Base-by-base conservation (phyloP, 1,140 invertebrate genomes). In the Papilio machaon region DNA sequence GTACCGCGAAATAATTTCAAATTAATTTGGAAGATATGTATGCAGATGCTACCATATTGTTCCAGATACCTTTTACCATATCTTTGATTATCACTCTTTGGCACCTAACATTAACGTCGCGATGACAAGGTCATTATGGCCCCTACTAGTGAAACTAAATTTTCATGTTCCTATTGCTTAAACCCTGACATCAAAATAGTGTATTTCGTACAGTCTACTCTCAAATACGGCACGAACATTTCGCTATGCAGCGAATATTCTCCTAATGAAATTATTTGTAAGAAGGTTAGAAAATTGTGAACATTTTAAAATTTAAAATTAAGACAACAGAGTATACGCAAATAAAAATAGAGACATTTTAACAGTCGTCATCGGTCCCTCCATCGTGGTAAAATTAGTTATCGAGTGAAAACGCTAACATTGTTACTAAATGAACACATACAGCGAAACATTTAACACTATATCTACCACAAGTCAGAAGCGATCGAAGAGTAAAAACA, bases 51-150 rank as follows among this genome's bases (percentile, higher is more conserved):
- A 87, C 91, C 85, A 87, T 90, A 82, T 82, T 76, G 86, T 91
- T 90, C 89, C 89, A 86, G 87, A 91, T 86, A 88, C 86, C 83
- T 84, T 30, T 86, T 84, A 74, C 80, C 87, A 85, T 87, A 92
- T 94, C 93, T 94, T 94, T 94, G 92, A 94, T 94, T 92, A 86
- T 88, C 89, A 90, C 87, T 94, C 93, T 94, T 94, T 94, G 93
- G 93, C 93, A 94, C 92, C 91, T 92, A 91, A 94, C 88, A 90
- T 83, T 87, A 87, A 91, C 82, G 85, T 90, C 88, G 87, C 74
- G 82, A 81, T 84, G 88, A 88, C 86, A 85, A 86, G 86, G 85
- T 90, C 85, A 88, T 85, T 85, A 88, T 86, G 91, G 87, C 88
- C 91, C 74, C 74, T 76, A 79, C 77, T 67, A 67, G 19, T 79